phyloP scores from a whole-genome alignment of 2,797 vertebrate species.

The Phrynocephalus vlangalii region DNA sequence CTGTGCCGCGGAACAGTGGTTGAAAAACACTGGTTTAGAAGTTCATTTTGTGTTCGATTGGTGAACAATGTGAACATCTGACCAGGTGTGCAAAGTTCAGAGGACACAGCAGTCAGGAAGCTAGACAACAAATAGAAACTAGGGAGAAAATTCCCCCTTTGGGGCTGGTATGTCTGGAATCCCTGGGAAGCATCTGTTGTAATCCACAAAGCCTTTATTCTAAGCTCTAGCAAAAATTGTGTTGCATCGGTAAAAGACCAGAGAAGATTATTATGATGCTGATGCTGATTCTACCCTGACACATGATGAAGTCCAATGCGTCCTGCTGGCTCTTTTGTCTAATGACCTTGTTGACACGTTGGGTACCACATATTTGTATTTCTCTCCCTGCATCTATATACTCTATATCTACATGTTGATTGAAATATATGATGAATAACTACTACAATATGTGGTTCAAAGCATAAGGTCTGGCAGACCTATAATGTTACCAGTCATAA shows the following conservation, averaged over 20 bases:
- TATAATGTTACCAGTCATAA: too few relatives aligned
- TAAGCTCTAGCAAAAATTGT: background rate
- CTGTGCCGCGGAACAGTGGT: too few relatives aligned
- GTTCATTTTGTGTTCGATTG: background rate
- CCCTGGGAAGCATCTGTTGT: background rate
- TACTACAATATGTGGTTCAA: too few relatives aligned
- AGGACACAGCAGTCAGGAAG: background rate
- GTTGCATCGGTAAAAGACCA: too few relatives aligned
- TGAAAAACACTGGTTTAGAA: too few relatives aligned
- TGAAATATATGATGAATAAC: too few relatives aligned
- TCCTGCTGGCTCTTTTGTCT: background rate
- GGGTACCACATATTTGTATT: background rate
- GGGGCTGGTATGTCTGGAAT: too few relatives aligned
- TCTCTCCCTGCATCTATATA: too few relatives aligned
- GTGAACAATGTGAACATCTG: background rate
- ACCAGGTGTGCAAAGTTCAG: background rate
- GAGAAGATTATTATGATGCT: background rate
- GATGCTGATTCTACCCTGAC: too few relatives aligned
- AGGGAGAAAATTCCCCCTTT: too few relatives aligned
- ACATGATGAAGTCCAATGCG: background rate
- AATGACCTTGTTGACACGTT: background rate
- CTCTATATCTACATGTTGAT: too few relatives aligned
- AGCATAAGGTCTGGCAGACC: too few relatives aligned
- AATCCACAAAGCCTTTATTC: background rate
- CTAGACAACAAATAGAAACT: background rate